Conservation (phyloP, 2,113 vertebrate species). For the Cinclus mexicanus region DNA sequence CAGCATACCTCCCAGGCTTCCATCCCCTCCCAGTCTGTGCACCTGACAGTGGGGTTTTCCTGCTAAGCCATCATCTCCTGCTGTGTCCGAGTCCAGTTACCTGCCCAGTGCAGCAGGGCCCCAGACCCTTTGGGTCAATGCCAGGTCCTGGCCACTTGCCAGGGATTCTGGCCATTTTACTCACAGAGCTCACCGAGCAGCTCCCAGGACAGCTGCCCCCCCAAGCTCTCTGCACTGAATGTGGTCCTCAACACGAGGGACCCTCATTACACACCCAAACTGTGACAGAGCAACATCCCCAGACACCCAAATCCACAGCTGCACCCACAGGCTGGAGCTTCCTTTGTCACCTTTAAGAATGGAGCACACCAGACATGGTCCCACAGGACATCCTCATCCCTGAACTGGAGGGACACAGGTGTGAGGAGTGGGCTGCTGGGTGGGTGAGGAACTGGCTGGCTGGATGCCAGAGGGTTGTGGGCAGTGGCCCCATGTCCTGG, state of each 20-base stretch:
- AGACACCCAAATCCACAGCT: neutral
- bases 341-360: neutral
- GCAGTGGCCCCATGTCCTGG: neutral
- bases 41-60: neutral
- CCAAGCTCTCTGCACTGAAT: neutral
- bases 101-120: accelerated
- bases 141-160: neutral
- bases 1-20: too few relatives aligned
- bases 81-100: accelerated
- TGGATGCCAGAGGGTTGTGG: neutral
- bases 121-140: neutral
- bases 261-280: neutral
- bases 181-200: neutral
- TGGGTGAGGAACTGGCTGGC: neutral
- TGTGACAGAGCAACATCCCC: neutral
- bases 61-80: neutral
- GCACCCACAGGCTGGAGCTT: neutral
- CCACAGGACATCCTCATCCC: neutral
- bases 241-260: neutral
- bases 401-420: too few relatives aligned
- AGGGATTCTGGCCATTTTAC: neutral
- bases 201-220: neutral
- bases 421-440: neutral
- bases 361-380: neutral
- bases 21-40: neutral